Percentiles rank a stretch among this genome's conserved stretches.
phyloP scores from a whole-genome alignment of 1,140 invertebrate species.

The Drosophila nikananu region DNA sequence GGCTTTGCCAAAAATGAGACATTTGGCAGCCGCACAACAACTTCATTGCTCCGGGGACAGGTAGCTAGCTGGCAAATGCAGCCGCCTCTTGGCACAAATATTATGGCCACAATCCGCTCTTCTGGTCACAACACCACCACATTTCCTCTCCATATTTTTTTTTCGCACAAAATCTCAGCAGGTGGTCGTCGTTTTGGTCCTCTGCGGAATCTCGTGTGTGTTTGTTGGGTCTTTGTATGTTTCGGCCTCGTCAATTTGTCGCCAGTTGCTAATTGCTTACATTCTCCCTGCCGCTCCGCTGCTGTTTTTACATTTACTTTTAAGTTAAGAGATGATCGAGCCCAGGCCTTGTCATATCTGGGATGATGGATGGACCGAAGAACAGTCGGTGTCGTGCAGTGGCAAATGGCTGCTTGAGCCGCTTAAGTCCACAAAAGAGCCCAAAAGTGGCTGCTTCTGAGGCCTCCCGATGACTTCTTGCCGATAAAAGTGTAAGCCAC shows the following conservation, averaged over 20 bases:
- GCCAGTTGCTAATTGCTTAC: slow-evolving; percentile 77
- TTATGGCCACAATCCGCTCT: slow-evolving; percentile 73
- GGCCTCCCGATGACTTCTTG: slow-evolving; percentile 25
- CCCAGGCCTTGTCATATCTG: slow-evolving; percentile 43
- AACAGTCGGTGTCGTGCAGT: slow-evolving; percentile 21
- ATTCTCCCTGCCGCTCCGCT: slow-evolving; percentile 16
- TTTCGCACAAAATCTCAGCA: slow-evolving; percentile 77
- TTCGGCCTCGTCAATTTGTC: slow-evolving; percentile 71
- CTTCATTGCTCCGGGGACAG: slow-evolving; percentile 56
- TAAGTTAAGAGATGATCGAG: slow-evolving; percentile 35
- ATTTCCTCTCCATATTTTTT: slow-evolving; percentile 12
- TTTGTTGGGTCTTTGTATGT: slow-evolving; percentile 31
- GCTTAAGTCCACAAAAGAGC: slow-evolving; percentile 40
- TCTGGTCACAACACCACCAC: slow-evolving; percentile 51
- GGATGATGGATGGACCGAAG: slow-evolving; percentile 38
- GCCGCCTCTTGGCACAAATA: slow-evolving; percentile 60
- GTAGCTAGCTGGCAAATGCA: slow-evolving; percentile 36
- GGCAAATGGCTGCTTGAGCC: slow-evolving; percentile 46
- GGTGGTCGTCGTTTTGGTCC: slow-evolving; percentile 42
- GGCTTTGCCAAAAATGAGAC: slow-evolving; percentile 54
- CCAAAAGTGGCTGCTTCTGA: slow-evolving; percentile 23
- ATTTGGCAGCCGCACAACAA: slow-evolving; percentile 65
- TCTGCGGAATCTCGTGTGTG: slow-evolving; percentile 23
- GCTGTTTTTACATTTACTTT: slow-evolving; percentile 21
- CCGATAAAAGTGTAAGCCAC: slow-evolving; percentile 21